phyloP scores from a whole-genome alignment of 2,113 vertebrate species.

The Columbina picui region DNA sequence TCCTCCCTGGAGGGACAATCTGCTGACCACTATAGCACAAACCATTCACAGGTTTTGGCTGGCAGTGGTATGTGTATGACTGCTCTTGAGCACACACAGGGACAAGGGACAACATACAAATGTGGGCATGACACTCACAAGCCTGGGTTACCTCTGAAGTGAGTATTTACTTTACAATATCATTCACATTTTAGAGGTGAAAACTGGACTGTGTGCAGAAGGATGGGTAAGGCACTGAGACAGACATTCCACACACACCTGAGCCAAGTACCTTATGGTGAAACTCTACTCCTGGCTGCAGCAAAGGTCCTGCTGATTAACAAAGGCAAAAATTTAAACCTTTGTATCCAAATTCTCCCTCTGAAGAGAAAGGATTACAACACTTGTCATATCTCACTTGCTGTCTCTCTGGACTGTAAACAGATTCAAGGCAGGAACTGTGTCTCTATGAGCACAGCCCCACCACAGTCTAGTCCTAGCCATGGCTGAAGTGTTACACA shows the following conservation, averaged over 20 bases:
- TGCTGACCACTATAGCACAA: background rate
- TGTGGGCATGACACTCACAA: background rate
- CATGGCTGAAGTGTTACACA: background rate
- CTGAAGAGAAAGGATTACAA: background rate
- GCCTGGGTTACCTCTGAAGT: background rate
- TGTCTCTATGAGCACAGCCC: background rate
- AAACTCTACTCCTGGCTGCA: background rate
- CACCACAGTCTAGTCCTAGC: background rate
- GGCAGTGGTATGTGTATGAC: rapidly evolving
- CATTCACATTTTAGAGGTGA: background rate
- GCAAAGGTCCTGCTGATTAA: background rate
- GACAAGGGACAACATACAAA: background rate
- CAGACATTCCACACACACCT: background rate
- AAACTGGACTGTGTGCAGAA: background rate
- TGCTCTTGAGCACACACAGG: rapidly evolving
- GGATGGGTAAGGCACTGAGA: background rate
- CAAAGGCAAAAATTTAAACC: background rate
- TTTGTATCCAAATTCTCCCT: background rate
- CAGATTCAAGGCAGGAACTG: background rate
- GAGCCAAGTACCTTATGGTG: background rate
- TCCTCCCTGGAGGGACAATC: background rate
- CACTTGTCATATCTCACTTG: background rate
- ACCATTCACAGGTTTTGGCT: background rate
- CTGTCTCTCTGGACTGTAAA: background rate
- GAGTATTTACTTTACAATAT: background rate